These are phyloP conservation scores for Pegea sp. DNA, from an alignment of 23 tunicate genomes.

Conservation along the genomic window DNA sequence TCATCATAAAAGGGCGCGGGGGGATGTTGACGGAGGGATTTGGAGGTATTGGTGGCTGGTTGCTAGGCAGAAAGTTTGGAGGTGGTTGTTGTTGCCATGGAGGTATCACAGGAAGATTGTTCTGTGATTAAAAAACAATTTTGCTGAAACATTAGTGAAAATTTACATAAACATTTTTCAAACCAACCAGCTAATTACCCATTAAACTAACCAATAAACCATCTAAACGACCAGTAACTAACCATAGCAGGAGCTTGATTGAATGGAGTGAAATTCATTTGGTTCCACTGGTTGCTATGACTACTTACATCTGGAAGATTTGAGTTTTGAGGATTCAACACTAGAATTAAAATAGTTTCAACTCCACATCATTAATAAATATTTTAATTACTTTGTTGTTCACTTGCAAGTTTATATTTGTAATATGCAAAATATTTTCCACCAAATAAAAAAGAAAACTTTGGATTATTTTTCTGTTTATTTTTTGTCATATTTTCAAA, in stretches of 20 bases:
- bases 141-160: neutral
- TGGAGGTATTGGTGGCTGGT: neutral
- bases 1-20: neutral
- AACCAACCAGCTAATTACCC: too few species aligned
- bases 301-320: too few species aligned
- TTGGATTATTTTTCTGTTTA: slow-evolving; percentile 66
- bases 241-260: too few species aligned
- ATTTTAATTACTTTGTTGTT: slow-evolving; percentile 52
- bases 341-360: too few species aligned
- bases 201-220: too few species aligned
- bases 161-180: neutral
- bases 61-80: slow-evolving; percentile 1
- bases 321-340: too few species aligned
- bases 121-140: neutral
- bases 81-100: slow-evolving; percentile 67
- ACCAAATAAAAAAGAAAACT: slow-evolving; percentile 75
- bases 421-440: slow-evolving; percentile 64
- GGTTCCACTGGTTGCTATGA: too few species aligned
- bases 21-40: slow-evolving; percentile 3
- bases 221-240: too few species aligned
- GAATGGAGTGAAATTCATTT: too few species aligned
- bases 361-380: too few species aligned
- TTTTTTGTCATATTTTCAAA: slow-evolving; percentile 93
- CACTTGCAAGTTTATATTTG: slow-evolving; percentile 47
- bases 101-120: slow-evolving; percentile 4